These are phyloP conservation scores for Muntiacus muntjak DNA, from an alignment of 2,113 vertebrate genomes.

Conservation along the genomic window DNA sequence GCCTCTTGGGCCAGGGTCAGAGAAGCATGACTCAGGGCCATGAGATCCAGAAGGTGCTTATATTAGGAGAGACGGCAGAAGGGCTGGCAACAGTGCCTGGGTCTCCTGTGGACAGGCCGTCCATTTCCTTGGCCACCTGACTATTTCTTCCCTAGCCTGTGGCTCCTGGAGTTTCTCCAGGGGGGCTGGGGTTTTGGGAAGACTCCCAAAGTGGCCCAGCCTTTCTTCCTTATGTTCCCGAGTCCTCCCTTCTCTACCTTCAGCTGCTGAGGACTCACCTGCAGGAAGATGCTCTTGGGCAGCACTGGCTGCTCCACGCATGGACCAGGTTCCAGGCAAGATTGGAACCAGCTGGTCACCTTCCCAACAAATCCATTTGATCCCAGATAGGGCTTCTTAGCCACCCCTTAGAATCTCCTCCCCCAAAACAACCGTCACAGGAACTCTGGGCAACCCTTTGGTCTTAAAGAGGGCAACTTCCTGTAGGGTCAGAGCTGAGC, in stretches of 20 bases:
- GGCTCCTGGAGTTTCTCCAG: not conserved
- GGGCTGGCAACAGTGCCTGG: not conserved
- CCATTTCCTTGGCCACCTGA: fast-evolving
- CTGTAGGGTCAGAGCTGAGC: not conserved
- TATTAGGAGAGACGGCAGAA: not conserved
- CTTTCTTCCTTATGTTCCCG: not conserved
- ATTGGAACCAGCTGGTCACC: not conserved
- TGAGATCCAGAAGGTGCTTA: not conserved
- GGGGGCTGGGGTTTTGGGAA: not conserved
- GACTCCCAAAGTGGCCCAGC: not conserved
- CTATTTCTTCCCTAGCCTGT: not conserved
- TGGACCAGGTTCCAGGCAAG: not conserved
- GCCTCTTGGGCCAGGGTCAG: not conserved
- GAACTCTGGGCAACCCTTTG: not conserved
- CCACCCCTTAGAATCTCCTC: not conserved
- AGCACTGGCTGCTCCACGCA: not conserved
- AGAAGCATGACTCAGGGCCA: not conserved
- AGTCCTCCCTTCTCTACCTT: not conserved
- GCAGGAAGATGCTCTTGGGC: not conserved
- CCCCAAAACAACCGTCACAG: not conserved
- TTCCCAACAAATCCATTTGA: not conserved
- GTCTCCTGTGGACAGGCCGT: not conserved
- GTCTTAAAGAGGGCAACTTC: not conserved
- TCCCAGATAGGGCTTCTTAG: not conserved
- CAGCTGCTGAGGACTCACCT: not conserved